These are phyloP conservation scores for Drosophila demipolita DNA, from an alignment of 2,888 invertebrate species.

Conservation along the genomic window DNA sequence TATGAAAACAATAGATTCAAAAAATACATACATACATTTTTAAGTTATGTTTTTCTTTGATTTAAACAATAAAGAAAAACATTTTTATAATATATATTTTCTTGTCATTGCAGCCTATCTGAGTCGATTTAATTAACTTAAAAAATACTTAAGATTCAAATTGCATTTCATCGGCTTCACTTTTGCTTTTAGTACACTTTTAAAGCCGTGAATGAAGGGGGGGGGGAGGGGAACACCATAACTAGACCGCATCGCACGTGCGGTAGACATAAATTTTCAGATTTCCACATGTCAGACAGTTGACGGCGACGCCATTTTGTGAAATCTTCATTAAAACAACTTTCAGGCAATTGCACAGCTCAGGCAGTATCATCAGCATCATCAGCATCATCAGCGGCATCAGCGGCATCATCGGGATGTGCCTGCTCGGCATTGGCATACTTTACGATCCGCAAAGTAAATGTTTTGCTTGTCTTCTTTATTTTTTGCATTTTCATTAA, in stretches of 20 bases:
- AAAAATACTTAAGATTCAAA: neutral
- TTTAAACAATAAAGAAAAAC: neutral
- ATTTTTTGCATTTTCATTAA: conserved; percentile 68
- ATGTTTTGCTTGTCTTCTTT: conserved; percentile 35
- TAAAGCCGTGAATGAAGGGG: conserved; percentile 6
- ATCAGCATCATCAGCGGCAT: neutral
- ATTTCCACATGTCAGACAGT: conserved; percentile 63
- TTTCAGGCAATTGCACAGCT: conserved; percentile 75
- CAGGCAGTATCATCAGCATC: neutral
- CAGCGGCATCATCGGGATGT: neutral
- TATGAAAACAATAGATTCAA: neutral
- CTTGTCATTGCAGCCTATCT: neutral
- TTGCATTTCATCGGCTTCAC: neutral
- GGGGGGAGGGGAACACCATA: conserved; percentile 11
- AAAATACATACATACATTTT: neutral
- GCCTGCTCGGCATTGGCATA: conserved; percentile 17
- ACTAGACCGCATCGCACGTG: conserved; percentile 47
- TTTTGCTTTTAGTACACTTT: conserved; percentile 13
- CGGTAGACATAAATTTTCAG: conserved; percentile 52
- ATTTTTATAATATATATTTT: neutral
- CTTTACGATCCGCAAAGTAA: conserved; percentile 69
- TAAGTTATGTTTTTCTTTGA: neutral
- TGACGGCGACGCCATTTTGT: conserved; percentile 58
- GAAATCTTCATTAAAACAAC: conserved; percentile 81
- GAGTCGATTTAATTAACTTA: neutral